Evolutionary conservation across 2,113 vertebrate species (phyloP).

Genomic region (Centropus bengalensis): DNA sequence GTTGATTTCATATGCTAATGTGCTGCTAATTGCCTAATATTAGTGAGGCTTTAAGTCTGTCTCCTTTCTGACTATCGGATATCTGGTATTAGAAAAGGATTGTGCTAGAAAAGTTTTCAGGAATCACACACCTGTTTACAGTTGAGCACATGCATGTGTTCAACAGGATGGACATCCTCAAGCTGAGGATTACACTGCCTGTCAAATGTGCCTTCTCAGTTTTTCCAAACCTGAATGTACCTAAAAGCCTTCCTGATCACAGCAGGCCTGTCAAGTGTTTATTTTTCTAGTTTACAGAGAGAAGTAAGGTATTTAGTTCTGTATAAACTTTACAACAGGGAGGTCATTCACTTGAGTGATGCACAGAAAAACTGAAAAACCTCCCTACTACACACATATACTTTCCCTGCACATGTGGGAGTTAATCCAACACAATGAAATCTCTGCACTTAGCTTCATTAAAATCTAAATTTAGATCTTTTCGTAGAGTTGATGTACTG

Average conservation of each 20-base stretch:
- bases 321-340: not conserved
- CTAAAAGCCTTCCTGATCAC: not conserved
- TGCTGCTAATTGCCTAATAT: not conserved
- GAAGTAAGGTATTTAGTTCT: not conserved
- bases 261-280: not conserved
- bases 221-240: slow-evolving; percentile 22
- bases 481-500: slow-evolving; percentile 27
- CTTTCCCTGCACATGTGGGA: not conserved
- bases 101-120: not conserved
- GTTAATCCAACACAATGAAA: not conserved
- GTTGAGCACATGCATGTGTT: not conserved
- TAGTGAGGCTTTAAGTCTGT: not conserved
- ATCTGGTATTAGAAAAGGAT: not conserved
- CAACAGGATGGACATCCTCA: slow-evolving; percentile 6
- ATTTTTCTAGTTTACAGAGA: not conserved
- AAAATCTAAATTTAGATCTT: slow-evolving; percentile 64
- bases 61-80: not conserved
- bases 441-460: slow-evolving; percentile 35
- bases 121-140: slow-evolving; percentile 6
- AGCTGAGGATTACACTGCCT: not conserved
- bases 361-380: not conserved
- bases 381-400: not conserved
- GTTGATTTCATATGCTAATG: not conserved
- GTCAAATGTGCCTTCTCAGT: slow-evolving; percentile 1
- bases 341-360: not conserved